Evolutionary conservation across 2,797 vertebrate genomes (phyloP).

Genomic region (Peromyscus melanophrys): DNA sequence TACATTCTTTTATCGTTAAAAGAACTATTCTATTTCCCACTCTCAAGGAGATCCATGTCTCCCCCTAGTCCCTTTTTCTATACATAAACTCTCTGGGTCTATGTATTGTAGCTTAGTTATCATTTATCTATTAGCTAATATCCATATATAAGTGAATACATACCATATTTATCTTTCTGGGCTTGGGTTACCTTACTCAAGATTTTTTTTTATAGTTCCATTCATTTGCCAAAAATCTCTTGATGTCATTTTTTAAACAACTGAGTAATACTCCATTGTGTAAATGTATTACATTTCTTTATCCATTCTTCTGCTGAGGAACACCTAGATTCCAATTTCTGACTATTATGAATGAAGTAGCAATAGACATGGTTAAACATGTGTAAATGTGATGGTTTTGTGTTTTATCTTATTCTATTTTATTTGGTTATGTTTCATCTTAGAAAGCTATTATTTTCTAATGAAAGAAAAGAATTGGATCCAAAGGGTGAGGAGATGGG

Average conservation of each 20-base stretch:
- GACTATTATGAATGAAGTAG: neutral
- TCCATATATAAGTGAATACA: neutral
- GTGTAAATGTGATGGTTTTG: neutral
- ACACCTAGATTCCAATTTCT: neutral
- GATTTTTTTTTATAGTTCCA: neutral
- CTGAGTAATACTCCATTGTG: neutral
- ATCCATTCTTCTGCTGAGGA: neutral
- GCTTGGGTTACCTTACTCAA: neutral
- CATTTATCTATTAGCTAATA: neutral
- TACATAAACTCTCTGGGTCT: neutral
- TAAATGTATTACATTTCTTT: neutral
- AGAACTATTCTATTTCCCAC: neutral
- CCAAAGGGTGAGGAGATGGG: neutral
- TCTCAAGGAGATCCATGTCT: neutral
- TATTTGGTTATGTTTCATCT: neutral
- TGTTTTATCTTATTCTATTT: neutral
- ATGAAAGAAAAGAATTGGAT: neutral
- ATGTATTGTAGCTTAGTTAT: neutral
- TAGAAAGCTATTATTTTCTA: neutral
- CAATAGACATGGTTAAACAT: neutral
- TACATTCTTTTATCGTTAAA: too few species aligned
- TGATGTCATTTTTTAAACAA: neutral
- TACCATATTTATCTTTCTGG: neutral
- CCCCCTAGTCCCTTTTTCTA: neutral
- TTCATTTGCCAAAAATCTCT: neutral